Conservation (phyloP, 2,113 vertebrate species). For the Sinocyclocheilus maitianheensis region DNA sequence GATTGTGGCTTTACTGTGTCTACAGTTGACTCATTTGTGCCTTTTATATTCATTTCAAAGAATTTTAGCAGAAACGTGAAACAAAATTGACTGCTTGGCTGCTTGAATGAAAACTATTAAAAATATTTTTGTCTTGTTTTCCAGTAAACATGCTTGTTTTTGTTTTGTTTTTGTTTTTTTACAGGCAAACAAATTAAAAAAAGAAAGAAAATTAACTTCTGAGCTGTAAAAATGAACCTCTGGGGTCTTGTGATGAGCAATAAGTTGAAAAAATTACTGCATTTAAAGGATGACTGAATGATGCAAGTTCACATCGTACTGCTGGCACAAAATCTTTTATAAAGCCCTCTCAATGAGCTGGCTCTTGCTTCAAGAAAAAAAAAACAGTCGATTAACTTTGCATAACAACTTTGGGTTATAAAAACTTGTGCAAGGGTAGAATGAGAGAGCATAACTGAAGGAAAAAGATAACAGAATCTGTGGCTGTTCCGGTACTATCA, state of each 20-base stretch:
- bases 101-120: background rate
- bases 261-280: no score
- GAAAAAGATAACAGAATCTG: background rate
- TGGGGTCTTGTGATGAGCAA: no score
- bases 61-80: background rate
- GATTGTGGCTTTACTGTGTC: background rate
- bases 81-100: background rate
- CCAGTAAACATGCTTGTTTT: background rate
- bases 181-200: no score
- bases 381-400: background rate
- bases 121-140: background rate
- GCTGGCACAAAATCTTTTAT: background rate
- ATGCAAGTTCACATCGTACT: background rate
- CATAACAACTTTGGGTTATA: conserved; percentile 5
- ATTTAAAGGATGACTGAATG: no score
- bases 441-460: background rate
- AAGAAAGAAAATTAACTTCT: no score
- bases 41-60: background rate
- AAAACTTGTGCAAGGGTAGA: background rate
- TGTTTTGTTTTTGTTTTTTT: no score
- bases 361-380: background rate
- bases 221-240: no score
- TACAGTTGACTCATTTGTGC: background rate
- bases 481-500: background rate
- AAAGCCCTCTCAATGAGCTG: background rate